Conservation (phyloP, 2,888 invertebrate species). For the Leptura quadrifasciata region DNA sequence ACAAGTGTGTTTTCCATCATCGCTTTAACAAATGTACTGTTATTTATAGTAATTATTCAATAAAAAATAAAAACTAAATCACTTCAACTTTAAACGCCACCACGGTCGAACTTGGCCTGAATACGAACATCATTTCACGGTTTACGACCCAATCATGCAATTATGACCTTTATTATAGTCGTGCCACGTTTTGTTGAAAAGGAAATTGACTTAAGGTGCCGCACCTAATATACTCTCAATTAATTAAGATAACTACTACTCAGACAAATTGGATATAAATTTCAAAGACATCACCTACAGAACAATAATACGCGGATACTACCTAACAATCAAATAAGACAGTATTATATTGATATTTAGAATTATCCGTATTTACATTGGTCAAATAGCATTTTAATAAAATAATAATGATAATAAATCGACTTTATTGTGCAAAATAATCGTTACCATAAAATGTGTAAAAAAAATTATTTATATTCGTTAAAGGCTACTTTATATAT, state of each 20-base stretch:
- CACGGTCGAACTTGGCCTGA: conserved; percentile 50
- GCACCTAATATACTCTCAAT: conserved; percentile 45
- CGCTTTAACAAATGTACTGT: neutral
- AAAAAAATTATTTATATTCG: too few relatives aligned
- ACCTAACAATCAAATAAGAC: too few relatives aligned
- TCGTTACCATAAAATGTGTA: too few relatives aligned
- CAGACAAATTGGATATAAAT: conserved; percentile 48
- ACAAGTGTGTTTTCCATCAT: too few relatives aligned
- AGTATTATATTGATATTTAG: neutral
- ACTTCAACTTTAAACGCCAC: conserved; percentile 45
- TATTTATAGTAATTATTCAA: neutral
- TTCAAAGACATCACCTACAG: neutral
- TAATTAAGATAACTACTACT: conserved; percentile 49
- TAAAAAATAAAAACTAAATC: conserved; percentile 26
- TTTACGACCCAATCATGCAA: conserved; percentile 31
- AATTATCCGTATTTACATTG: neutral
- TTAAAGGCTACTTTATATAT: neutral
- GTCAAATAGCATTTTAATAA: too few relatives aligned
- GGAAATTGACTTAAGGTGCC: conserved; percentile 52
- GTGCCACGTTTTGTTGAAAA: conserved; percentile 44
- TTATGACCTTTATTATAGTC: conserved; percentile 49
- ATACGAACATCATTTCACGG: conserved; percentile 42
- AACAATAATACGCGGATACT: too few relatives aligned
- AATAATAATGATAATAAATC: too few relatives aligned
- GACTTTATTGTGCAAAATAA: too few relatives aligned